Base-by-base conservation (phyloP, 2,888 invertebrate genomes). In the Leptothorax acervorum region DNA sequence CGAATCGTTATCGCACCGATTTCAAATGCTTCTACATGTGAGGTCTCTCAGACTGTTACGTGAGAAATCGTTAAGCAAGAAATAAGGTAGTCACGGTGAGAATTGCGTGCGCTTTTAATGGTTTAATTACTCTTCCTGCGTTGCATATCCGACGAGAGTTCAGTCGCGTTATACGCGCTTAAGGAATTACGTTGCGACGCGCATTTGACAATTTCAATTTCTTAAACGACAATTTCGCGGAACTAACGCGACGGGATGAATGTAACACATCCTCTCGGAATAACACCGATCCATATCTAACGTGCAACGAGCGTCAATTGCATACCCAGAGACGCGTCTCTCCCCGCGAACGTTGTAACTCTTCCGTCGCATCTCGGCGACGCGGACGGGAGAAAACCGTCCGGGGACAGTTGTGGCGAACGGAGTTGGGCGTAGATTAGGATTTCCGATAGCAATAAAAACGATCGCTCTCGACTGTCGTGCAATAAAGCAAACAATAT, bases 281-380 rank as follows among this genome's bases (percentile, higher is more conserved):
- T 39, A 73, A 63, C 53, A 63, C 42, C 51, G 63, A 82, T 62
- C 6, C 76, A 65, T 71, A 68, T 83, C 83, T 82, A 53, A 53
- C 15, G 35, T 68, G 35, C 39, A 83, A 83, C 70, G 70, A 83
- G 53, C 63, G 68, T 82, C 83, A 51, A 66, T 68, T 57, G 68
- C 57, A 57, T 31, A 51, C n/a, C n/a, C 31, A 35, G 39, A 51
- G n/a, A 71, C 39, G 48, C 60, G 15, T 71, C 48, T 71, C 48
- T 71, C 60, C 48, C 60, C 18, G 79, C 45, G 42, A 39, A 18
- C 39, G 18, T 48, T 28, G 12, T 62, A 28, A 60, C 60, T 11
- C 5, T 76, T 76, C 18, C 31, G 31, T 39, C 23, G 15, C 35
- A 0, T 75, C 28, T 60, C 78, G 57, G 42, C 18, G 28, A 53